Evolutionary conservation across 2,888 invertebrate species (phyloP).

Genomic region (Myathropa florea): DNA sequence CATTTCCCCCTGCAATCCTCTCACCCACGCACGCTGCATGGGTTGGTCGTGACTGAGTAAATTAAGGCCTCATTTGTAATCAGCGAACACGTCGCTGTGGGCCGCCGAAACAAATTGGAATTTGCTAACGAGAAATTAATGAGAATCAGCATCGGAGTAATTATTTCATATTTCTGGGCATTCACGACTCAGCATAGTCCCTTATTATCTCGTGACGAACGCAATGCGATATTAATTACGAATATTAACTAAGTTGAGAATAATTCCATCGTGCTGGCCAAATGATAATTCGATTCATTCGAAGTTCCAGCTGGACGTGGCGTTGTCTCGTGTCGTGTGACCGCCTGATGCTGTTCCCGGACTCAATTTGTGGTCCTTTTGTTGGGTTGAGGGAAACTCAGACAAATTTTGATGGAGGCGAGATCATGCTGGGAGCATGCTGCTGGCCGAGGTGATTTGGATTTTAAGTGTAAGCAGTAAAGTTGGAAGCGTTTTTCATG

Average conservation of each 20-base stretch:
- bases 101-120: constrained; percentile 56
- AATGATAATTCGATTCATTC: constrained; percentile 52
- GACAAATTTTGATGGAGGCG: background rate
- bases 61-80: constrained; percentile 65
- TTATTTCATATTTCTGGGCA: constrained; percentile 63
- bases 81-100: constrained; percentile 41
- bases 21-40: background rate
- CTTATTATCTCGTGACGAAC: constrained; percentile 45
- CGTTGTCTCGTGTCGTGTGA: constrained; percentile 1
- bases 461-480: too few species aligned
- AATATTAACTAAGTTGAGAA: constrained; percentile 53
- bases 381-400: background rate
- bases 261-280: constrained; percentile 47
- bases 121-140: constrained; percentile 69
- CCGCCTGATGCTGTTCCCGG: background rate
- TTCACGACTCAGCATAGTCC: constrained; percentile 28
- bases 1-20: background rate
- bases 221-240: constrained; percentile 60
- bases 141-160: constrained; percentile 65
- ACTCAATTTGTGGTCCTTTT: background rate
- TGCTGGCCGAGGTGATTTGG: too few species aligned
- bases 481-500: too few species aligned
- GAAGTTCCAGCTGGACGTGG: background rate
- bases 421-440: background rate
- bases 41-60: constrained; percentile 39